Base-by-base conservation (phyloP, 1,140 invertebrate species). In the Meloidogyne hapla region DNA sequence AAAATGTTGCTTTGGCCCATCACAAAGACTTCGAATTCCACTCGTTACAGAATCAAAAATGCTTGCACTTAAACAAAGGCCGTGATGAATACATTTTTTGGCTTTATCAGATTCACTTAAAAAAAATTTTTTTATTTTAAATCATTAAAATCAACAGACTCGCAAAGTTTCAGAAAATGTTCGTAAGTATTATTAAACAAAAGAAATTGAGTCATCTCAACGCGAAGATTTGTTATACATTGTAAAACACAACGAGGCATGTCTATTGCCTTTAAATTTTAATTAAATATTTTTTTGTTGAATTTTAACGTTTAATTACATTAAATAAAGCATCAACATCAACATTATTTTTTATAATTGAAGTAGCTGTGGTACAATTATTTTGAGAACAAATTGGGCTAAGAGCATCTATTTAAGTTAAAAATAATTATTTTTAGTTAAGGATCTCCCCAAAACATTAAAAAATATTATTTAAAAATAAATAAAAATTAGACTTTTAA, bases 141-240 rank as follows among this genome's bases (percentile, higher is more conserved):
- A 70, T 45, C 23, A 15, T 70, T 25, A 40, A 13, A 25, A 33
- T 15, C 23, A 28, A 23, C 15, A 18, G 15, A 73, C 71, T 25
- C 40, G 71, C 71, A 73, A 63, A 73, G 61, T 38, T 23, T 15
- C 28, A 64, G 25, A 10, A 73, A 73, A 56, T 61, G 48, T 21
- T 73, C 71, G 15, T 33, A 33, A 18, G 71, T 73, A 40, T 73
- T 40, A 23, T 73, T 73, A 64, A 73, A 73, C 15, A 63, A 64
- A 12, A 73, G 10, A 5, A 73, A 38, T 28, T 64, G 71, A 18
- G 33, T 64, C 56, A 73, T 73, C 23, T 42, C 71, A 12, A 18
- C n/a, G 3, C 71, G 23, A 61, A 73, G 56, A 23, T 61, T 40
- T 13, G 42, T 63, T 5, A 63, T 73, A 64, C 71, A 73, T 21